These are phyloP conservation scores for Drosophila parthenogenetica DNA, from an alignment of 2,888 invertebrate genomes.

Conservation along the genomic window DNA sequence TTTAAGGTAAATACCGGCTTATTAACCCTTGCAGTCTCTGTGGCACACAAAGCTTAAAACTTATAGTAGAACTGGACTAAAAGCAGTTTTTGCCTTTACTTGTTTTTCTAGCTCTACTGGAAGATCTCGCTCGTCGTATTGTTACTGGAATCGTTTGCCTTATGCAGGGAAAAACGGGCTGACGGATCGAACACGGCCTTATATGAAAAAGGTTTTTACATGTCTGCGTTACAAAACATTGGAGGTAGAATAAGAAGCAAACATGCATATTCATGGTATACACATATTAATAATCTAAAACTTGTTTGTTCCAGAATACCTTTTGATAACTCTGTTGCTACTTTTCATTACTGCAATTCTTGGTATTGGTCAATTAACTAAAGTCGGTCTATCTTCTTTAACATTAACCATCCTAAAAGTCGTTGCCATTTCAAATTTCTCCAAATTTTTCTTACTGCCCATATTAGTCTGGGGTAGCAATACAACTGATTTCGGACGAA, in stretches of 20 bases:
- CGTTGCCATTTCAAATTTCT: conserved; percentile 87
- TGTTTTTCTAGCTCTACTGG: conserved; percentile 87
- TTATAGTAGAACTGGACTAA: no score
- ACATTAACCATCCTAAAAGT: conserved; percentile 86
- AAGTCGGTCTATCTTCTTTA: conserved; percentile 45
- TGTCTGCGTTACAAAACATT: conserved; percentile 86
- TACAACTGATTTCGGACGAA: conserved; percentile 82
- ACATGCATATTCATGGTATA: neutral
- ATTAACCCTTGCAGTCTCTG: no score
- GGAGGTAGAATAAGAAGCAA: conserved; percentile 60
- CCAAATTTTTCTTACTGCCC: conserved; percentile 87
- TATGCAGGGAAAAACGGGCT: conserved; percentile 86
- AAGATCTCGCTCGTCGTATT: conserved; percentile 92
- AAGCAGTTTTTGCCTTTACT: neutral
- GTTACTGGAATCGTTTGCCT: conserved; percentile 92
- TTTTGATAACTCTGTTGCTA: conserved; percentile 67
- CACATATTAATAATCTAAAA: neutral
- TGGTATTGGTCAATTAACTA: conserved; percentile 34
- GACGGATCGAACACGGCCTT: conserved; percentile 85
- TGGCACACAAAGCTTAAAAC: no score
- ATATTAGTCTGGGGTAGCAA: conserved; percentile 87
- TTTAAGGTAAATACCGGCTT: conserved; percentile 87
- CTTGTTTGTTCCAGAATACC: conserved; percentile 65
- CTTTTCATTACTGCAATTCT: conserved; percentile 53
- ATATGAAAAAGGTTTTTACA: conserved; percentile 87